Evolutionary conservation across 2,113 vertebrate genomes (phyloP), one percentile per base, ranked within the genome.

Genomic region (Nothobranchius furzeri): DNA sequence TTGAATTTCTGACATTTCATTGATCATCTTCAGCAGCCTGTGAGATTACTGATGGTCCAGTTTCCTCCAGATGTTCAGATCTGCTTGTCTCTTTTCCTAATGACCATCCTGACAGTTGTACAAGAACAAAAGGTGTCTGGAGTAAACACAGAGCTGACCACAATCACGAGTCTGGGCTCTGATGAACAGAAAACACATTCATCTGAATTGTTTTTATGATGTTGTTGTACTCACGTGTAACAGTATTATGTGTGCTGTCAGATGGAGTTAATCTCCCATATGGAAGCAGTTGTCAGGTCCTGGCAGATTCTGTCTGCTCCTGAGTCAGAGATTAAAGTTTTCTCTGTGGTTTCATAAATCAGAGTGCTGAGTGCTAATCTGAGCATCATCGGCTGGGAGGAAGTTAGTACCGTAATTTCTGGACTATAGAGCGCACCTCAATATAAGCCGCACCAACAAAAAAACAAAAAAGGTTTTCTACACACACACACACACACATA

Each of bases 211-310:
- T 24, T 37, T 17, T 42, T 7, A 50, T 13, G 25, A 17, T 17
- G 6, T 10, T 51, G 20, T 58, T 59, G 2, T 24, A 40, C 49
- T 46, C 40, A 45, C 15, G 15, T 14, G 40, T 37, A n/a, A 17
- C 2, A 47, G 7, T 7, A 36, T 9, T 24, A 36, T 12, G n/a
- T 3, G 3, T 3, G 24, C 36, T 54, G 3, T 60, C 49, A 59
- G 67, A 62, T 7, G 43, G 48, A 61, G 13, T 70, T 25, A 24
- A 25, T 15, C n/a, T 53, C 17, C 46, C 49, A 64, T 36, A 12
- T 75, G 68, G 56, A 85, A 75, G 52, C 50, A 54, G 13, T 65
- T 59, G 12, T 64, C 36, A 20, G n/a, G 30, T n/a, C 37, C 46
- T 36, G 48, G 15, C 12, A 9, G 61, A 64, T 1, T 70, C 57